Evolutionary conservation across 64 coral and sea anemone species (phyloP), one percentile per base, ranked within the genome.

Genomic region (Porites australiensis): DNA sequence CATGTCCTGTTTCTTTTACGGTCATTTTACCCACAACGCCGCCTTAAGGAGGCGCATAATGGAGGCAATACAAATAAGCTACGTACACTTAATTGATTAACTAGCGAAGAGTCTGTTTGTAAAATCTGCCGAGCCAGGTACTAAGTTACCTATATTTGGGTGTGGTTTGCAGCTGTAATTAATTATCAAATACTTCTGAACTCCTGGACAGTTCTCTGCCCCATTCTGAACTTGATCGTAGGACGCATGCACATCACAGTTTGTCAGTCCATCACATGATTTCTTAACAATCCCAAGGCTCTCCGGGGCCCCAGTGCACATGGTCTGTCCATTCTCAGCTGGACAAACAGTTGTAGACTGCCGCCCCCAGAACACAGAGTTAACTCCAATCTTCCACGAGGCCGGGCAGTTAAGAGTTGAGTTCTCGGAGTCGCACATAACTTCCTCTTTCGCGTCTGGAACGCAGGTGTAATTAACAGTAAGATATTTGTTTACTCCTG

Each of bases 81-180:
- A 37, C 27, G 27, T 37, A 37, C 27, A 37, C 27, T 37, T 37
- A 37, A 37, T 37, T 37, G 27, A 37, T 37, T 37, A 37, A 37
- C 27, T 37, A 37, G 27, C 27, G 27, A 37, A 37, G 27, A 37
- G 27, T 37, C 27, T 37, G 27, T 37, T 37, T 37, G 27, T 37
- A 37, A 37, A 37, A 37, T 37, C 27, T 43, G 86, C 5, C n/a
- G 14, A 19, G 68, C 10, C 27, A 46, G 5, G 46, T 76, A 6
- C 16, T 50, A 50, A 72, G 88, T 83, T 91, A 97, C 95, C 92
- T 53, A 97, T 97, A 12, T 94, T 93, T 65, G 95, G 88, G 64
- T 97, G 95, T 4, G 98, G 98, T 11, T 73, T 94, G 19, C 98
- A 99, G 68, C 98, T 99, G 88, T 99, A 99, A 78, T 99, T 99